A percentile compares a stretch with the other conserved stretches of the same genome.
These are phyloP conservation scores for Hyles euphorbiae DNA, from an alignment of 1,140 invertebrate genomes.

Conservation along the genomic window DNA sequence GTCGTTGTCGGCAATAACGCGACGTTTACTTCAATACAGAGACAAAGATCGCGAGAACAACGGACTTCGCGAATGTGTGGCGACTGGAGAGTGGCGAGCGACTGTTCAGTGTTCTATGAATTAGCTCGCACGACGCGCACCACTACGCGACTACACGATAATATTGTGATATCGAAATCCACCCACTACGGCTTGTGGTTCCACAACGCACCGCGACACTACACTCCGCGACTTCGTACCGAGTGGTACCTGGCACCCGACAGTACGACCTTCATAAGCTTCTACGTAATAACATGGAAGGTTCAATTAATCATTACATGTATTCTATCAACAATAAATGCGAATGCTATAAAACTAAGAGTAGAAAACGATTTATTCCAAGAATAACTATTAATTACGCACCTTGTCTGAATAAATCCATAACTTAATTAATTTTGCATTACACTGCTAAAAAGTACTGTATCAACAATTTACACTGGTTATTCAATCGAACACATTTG, in stretches of 20 bases:
- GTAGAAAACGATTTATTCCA: not conserved
- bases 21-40: conserved; percentile 5
- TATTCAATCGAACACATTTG: too few species aligned
- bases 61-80: conserved; percentile 5
- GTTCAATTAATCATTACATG: conserved; percentile 13
- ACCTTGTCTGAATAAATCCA: conserved; percentile 65
- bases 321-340: not conserved
- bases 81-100: not conserved
- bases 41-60: conserved; percentile 18
- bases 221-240: conserved; percentile 25
- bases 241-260: conserved; percentile 55
- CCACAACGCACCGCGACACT: conserved; percentile 6
- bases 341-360: not conserved
- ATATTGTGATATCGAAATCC: conserved; percentile 46
- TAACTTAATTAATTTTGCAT: conserved; percentile 8
- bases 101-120: conserved; percentile 2
- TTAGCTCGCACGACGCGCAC: not conserved
- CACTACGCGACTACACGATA: conserved; percentile 24
- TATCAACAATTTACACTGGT: too few species aligned
- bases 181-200: conserved; percentile 37
- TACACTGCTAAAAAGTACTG: too few species aligned
- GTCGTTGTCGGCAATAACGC: not conserved
- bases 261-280: conserved; percentile 60
- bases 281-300: conserved; percentile 38
- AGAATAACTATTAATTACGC: conserved; percentile 15